Evolutionary conservation across 2,888 invertebrate species (phyloP).

Genomic region (Cancer borealis): DNA sequence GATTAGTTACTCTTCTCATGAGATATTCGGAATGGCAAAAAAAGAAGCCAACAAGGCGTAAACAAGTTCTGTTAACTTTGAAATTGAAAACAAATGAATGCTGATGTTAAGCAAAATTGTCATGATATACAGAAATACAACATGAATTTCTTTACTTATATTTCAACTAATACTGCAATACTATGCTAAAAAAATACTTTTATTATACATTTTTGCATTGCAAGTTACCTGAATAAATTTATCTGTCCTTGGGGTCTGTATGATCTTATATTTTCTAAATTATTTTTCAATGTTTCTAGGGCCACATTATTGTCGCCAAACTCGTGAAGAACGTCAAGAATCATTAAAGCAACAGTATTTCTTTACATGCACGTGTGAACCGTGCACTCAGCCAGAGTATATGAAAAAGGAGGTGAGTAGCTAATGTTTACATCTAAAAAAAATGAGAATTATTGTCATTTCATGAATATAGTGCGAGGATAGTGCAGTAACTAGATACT

Average conservation of each 20-base stretch:
- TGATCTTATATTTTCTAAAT: not conserved
- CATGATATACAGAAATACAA: too few species aligned
- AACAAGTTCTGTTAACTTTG: too few species aligned
- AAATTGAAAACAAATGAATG: too few species aligned
- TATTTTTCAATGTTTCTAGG: conserved; percentile 80
- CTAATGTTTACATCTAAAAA: not conserved
- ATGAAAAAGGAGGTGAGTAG: conserved; percentile 69
- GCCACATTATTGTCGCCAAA: conserved; percentile 86
- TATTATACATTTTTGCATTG: too few species aligned
- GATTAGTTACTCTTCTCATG: too few species aligned
- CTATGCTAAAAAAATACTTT: too few species aligned
- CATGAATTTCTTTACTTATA: too few species aligned
- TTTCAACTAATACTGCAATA: too few species aligned
- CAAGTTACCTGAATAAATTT: not conserved
- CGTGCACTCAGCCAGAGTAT: conserved; percentile 83
- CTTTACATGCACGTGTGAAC: conserved; percentile 88
- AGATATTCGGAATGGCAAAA: too few species aligned
- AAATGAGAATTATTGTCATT: not conserved
- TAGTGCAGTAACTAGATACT: not conserved
- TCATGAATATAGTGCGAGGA: not conserved
- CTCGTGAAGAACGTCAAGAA: conserved; percentile 83
- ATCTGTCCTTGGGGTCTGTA: not conserved
- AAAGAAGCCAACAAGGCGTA: too few species aligned
- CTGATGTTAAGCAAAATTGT: too few species aligned
- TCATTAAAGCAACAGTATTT: conserved; percentile 86